phyloP scores from a whole-genome alignment of 2,797 vertebrate genomes.

The Chlorospingus flavigularis region DNA sequence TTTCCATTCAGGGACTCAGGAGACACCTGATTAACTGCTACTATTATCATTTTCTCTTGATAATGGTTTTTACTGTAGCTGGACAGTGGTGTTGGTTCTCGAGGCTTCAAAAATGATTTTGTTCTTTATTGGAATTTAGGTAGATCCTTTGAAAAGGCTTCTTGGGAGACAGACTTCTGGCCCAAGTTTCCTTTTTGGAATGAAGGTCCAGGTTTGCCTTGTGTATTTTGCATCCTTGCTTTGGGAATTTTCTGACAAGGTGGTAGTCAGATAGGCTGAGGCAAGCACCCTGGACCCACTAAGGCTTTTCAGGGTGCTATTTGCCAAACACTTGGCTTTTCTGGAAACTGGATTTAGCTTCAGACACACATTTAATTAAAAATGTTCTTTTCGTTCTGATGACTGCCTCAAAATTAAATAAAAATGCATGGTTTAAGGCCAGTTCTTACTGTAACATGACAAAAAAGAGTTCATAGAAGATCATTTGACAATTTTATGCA shows the following conservation, averaged over 20 bases:
- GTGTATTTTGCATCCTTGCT: background rate
- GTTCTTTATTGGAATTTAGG: background rate
- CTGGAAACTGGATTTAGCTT: background rate
- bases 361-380: background rate
- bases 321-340: background rate
- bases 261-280: background rate
- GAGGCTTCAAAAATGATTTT: background rate
- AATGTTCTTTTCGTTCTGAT: background rate
- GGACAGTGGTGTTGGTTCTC: background rate
- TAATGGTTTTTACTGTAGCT: background rate
- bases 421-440: background rate
- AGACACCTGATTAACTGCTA: background rate
- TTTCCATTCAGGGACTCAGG: background rate
- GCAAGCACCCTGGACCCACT: background rate
- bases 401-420: background rate
- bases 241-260: background rate
- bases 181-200: background rate
- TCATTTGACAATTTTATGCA: background rate
- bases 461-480: background rate
- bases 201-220: background rate
- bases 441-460: background rate
- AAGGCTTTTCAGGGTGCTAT: background rate
- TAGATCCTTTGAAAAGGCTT: background rate
- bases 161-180: background rate
- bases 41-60: background rate